phyloP scores from a whole-genome alignment of 2,797 vertebrate species.

The Ceyx erithaca region DNA sequence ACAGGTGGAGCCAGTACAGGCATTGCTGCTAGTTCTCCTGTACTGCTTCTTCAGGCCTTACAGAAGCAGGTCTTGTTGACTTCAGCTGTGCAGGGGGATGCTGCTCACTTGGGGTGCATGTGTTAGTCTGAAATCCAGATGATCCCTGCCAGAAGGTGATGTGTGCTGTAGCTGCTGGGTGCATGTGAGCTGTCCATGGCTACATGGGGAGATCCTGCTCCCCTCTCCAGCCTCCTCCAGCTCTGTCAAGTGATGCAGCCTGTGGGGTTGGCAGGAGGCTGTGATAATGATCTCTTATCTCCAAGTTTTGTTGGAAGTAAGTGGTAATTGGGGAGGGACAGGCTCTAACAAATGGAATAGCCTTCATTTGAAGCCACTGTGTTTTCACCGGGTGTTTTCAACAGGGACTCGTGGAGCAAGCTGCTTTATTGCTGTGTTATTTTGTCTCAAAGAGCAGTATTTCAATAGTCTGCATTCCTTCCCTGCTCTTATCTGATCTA shows the following conservation, averaged over 20 bases:
- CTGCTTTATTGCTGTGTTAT: neutral
- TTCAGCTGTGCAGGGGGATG: neutral
- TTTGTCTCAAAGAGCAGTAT: neutral
- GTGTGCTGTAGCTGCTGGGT: neutral
- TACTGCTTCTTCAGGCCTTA: neutral
- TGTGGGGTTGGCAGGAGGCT: neutral
- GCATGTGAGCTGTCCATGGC: neutral
- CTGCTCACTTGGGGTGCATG: neutral
- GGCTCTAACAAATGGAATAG: neutral
- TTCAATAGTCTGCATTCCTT: slow-evolving; percentile 19
- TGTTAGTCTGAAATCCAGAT: neutral
- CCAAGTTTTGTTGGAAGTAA: neutral
- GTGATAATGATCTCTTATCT: neutral
- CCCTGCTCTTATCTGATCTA: neutral
- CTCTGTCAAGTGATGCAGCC: neutral
- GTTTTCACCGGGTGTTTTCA: neutral
- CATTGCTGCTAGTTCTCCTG: neutral
- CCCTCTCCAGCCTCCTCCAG: neutral
- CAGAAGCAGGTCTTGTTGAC: neutral
- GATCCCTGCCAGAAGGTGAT: neutral
- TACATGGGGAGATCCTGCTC: neutral
- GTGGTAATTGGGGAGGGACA: neutral
- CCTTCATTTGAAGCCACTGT: neutral
- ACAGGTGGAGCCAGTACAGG: neutral
- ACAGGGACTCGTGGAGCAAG: neutral